phyloP scores from a whole-genome alignment of 1,140 invertebrate genomes.

The Drosophila hydei region DNA sequence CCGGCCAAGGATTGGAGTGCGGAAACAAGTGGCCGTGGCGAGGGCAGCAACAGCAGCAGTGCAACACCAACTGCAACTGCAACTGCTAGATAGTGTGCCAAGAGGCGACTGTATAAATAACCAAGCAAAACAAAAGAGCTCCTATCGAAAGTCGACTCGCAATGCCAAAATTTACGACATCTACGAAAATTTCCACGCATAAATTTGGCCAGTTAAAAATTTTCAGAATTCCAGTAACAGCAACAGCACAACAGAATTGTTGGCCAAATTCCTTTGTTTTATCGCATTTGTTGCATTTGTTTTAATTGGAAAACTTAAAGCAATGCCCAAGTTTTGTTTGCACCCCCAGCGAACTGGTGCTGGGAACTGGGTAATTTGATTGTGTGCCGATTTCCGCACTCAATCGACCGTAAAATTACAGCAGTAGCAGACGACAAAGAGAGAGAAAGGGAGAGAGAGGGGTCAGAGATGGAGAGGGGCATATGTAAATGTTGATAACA shows the following conservation, averaged over 20 bases:
- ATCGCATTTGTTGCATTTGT: conserved; percentile 35
- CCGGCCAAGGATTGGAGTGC: conserved; percentile 57
- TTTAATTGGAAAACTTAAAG: conserved; percentile 62
- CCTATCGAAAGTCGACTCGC: conserved; percentile 62
- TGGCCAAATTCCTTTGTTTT: conserved; percentile 44
- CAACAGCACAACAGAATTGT: conserved; percentile 40
- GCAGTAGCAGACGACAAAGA: conserved; percentile 15
- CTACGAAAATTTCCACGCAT: conserved; percentile 42
- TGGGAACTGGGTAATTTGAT: conserved; percentile 44
- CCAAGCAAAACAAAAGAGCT: conserved; percentile 48
- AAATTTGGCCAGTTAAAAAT: conserved; percentile 48
- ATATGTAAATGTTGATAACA: conserved; percentile 46
- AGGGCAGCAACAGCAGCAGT: conserved; percentile 31
- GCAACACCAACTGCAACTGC: conserved; percentile 22
- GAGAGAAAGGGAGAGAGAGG: not conserved
- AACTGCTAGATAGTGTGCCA: conserved; percentile 60
- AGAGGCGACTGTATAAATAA: conserved; percentile 70
- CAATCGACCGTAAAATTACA: conserved; percentile 77
- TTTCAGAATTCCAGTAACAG: conserved; percentile 17
- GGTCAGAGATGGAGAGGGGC: not conserved
- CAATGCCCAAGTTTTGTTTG: conserved; percentile 38
- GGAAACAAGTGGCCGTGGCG: conserved; percentile 68
- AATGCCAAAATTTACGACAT: conserved; percentile 53
- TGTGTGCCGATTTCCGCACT: conserved; percentile 65
- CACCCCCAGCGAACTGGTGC: not conserved